A percentile compares a stretch with the other conserved stretches of the same genome.
Conservation (phyloP, 2,888 invertebrate genomes). For the Drosophila melanosoma region DNA sequence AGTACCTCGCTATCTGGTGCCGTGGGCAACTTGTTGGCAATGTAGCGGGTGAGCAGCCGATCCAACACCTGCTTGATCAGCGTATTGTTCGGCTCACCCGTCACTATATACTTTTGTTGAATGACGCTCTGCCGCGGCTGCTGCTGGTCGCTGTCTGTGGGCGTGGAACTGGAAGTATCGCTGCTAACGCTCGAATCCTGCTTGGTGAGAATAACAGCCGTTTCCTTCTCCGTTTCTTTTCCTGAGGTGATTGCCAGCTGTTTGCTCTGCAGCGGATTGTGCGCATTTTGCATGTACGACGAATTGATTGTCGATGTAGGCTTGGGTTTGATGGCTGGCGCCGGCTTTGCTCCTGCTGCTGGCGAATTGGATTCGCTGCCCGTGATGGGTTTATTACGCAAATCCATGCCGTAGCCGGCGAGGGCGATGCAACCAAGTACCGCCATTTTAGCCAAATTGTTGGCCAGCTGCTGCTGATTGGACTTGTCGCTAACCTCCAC, state of each 20-base stretch:
- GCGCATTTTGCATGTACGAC: slow-evolving; percentile 84
- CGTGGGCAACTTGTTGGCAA: slow-evolving; percentile 91
- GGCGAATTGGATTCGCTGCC: slow-evolving; percentile 62
- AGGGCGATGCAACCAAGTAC: slow-evolving; percentile 93
- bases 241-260: slow-evolving; percentile 79
- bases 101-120: slow-evolving; percentile 78
- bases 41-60: slow-evolving; percentile 93
- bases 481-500: slow-evolving; percentile 93
- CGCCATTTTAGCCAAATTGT: slow-evolving; percentile 95
- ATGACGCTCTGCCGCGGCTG: slow-evolving; percentile 40
- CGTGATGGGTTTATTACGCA: slow-evolving; percentile 65
- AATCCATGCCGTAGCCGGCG: slow-evolving; percentile 87
- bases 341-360: slow-evolving; percentile 41
- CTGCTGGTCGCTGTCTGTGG: slow-evolving; percentile 71
- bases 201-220: slow-evolving; percentile 54
- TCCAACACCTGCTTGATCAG: slow-evolving; percentile 88
- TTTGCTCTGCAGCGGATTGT: slow-evolving; percentile 84
- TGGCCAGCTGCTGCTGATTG: slow-evolving; percentile 96
- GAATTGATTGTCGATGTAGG: slow-evolving; percentile 56
- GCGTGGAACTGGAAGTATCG: slow-evolving; percentile 72
- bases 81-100: slow-evolving; percentile 86
- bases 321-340: slow-evolving; percentile 60
- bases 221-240: slow-evolving; percentile 55
- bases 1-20: slow-evolving; percentile 92
- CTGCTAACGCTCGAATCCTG: slow-evolving; percentile 80